Conservation (phyloP, 2,797 vertebrate genomes). For the Sebastes cheni region DNA sequence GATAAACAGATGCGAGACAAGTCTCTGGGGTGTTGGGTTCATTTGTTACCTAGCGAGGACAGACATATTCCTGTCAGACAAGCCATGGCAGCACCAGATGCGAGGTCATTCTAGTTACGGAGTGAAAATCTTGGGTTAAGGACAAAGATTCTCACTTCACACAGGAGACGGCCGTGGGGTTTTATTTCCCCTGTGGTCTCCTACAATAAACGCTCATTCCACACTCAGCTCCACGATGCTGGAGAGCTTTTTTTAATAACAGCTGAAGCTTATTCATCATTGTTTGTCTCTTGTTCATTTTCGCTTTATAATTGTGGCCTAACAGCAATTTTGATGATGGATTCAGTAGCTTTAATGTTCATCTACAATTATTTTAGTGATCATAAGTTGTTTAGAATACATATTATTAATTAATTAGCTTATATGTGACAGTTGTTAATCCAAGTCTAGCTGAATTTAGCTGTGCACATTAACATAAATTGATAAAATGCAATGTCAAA, state of each 20-base stretch:
- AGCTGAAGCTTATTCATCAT: conserved; percentile 46
- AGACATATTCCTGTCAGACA: conserved; percentile 80
- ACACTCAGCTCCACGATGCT: conserved; percentile 36
- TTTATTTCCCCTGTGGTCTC: conserved; percentile 75
- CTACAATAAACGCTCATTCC: conserved; percentile 57
- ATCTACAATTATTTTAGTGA: neutral
- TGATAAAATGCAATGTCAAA: neutral
- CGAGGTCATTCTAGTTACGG: conserved; percentile 78
- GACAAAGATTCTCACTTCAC: conserved; percentile 74
- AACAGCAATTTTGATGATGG: conserved; percentile 2
- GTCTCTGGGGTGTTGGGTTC: conserved; percentile 80
- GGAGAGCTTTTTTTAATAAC: conserved; percentile 15
- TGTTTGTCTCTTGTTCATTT: conserved; percentile 24
- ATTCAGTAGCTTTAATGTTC: neutral
- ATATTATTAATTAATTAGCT: neutral
- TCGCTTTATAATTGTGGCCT: neutral
- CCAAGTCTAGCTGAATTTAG: neutral
- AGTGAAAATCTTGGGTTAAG: conserved; percentile 75
- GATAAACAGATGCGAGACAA: conserved; percentile 82
- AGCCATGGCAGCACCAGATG: conserved; percentile 75
- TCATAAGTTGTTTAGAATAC: neutral
- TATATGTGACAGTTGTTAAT: neutral
- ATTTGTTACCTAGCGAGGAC: conserved; percentile 84
- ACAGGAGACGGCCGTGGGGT: conserved; percentile 56
- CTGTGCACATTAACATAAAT: neutral